These are phyloP conservation scores for Lophotis ruficrista DNA, from an alignment of 2,113 vertebrate species.

Conservation along the genomic window DNA sequence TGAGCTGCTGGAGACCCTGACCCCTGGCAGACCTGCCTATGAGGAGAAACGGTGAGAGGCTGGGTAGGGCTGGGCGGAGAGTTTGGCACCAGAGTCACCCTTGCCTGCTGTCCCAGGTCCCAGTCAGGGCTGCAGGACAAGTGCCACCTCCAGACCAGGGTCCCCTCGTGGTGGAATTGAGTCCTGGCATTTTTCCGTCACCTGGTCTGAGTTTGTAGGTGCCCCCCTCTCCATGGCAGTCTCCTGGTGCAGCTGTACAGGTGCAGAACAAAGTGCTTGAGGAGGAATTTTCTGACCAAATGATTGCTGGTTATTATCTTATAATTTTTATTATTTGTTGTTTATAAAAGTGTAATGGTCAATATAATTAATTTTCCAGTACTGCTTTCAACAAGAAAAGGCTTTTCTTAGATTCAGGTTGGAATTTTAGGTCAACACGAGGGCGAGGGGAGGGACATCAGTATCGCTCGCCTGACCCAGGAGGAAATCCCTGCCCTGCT, in stretches of 20 bases:
- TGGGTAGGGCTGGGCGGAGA: neutral
- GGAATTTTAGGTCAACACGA: neutral
- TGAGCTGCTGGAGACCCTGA: constrained; percentile 74
- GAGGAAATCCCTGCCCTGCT: neutral
- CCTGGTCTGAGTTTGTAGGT: neutral
- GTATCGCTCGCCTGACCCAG: neutral
- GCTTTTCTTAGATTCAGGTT: neutral
- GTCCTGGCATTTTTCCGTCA: accelerated
- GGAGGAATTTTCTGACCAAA: neutral
- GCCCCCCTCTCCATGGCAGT: neutral
- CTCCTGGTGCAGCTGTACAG: neutral
- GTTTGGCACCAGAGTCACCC: neutral
- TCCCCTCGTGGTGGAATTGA: accelerated
- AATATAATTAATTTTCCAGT: neutral
- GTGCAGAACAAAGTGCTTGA: neutral
- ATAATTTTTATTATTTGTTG: neutral
- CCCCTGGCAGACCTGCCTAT: constrained; percentile 65
- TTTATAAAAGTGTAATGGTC: neutral
- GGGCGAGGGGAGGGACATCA: neutral
- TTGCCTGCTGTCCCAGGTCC: neutral
- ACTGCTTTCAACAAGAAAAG: neutral
- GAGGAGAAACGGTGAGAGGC: neutral
- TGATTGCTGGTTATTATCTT: neutral
- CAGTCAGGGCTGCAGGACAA: neutral
- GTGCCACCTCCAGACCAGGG: neutral